Base-by-base conservation (phyloP, 2,797 vertebrate genomes). In the Mormyrops boulengeri region DNA sequence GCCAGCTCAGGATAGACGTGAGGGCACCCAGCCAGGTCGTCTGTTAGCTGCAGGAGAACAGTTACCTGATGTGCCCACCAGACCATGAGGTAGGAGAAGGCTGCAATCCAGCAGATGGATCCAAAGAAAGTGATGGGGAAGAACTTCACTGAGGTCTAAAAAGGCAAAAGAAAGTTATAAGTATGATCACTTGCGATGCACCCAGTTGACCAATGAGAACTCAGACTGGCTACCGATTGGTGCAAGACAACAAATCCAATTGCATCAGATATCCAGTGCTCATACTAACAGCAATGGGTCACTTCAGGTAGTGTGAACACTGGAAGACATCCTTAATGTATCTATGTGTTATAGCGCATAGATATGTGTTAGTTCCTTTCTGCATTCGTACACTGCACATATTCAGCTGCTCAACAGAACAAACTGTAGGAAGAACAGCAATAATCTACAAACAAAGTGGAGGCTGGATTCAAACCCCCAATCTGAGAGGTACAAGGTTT, bases 31-130 rank as follows among this genome's bases (percentile, higher is more conserved):
- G 17, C 19, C 38, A 8, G 77, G 38, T 47, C 6, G 17, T 44
- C 77, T 34, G 50, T 52, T 66, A 22, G 52, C 55, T 19, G 0
- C n/a, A 34, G 17, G 62, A 73, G 60, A 57, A 50, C 60, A 77
- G 49, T 95, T 96, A 99, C 98, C 98, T 99, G 98, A 94, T 99
- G 98, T 89, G 98, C 98, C 98, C 98, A 99, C 98, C 98, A 99
- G 92, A 99, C 98, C 98, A 99, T 99, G 93, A 99, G 94, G 91
- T 99, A 99, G 89, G 98, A 99, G 94, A 99, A 99, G 90, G 95
- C 93, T 44, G 97, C 98, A 86, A 99, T 99, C 98, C 98, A 99
- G 90, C 88, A 60, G 92, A 99, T 99, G 49, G 98, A 92, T n/a
- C 98, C 98, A 4, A 99, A 90, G 95, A 99, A 99, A 0, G 98